These are phyloP conservation scores for Tetrapedia diversipes DNA, from an alignment of 2,888 invertebrate species.

Conservation along the genomic window DNA sequence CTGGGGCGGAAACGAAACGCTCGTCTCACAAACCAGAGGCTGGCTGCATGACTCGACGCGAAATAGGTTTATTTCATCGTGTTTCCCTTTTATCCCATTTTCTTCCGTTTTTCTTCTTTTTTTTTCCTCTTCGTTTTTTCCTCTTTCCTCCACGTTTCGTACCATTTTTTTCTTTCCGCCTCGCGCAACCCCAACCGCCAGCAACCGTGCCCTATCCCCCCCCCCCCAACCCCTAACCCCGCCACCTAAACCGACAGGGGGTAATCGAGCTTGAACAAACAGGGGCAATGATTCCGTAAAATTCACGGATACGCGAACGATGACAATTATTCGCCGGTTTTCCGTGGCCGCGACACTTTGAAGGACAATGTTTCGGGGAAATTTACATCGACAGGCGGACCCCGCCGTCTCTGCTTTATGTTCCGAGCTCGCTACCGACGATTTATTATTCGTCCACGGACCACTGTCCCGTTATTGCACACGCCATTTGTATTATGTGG, in stretches of 20 bases:
- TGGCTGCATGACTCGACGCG: constrained; percentile 31
- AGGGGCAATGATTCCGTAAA: constrained; percentile 22
- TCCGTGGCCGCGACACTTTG: constrained; percentile 1
- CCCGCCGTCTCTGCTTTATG: constrained; percentile 5
- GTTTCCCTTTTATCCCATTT: background rate
- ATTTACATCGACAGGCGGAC: constrained; percentile 17
- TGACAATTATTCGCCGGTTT: constrained; percentile 32
- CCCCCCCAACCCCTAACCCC: background rate
- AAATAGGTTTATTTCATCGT: constrained; percentile 37
- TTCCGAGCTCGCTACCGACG: background rate
- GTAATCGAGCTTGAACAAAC: constrained; percentile 20
- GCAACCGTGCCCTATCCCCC: background rate
- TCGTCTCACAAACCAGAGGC: constrained; percentile 15
- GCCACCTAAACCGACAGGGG: no score
- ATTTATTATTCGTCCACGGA: constrained; percentile 4
- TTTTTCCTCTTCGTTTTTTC: background rate
- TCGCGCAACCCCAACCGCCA: background rate
- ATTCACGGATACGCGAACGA: constrained; percentile 17
- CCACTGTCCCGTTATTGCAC: constrained; percentile 17
- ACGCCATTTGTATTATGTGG: constrained; percentile 15
- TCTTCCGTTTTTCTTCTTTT: background rate
- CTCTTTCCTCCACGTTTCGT: no score
- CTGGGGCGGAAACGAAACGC: constrained; percentile 22
- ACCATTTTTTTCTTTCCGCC: background rate
- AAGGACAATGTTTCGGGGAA: constrained; percentile 13